These are phyloP conservation scores for Agonopterix alstromeriana DNA, from an alignment of 2,888 invertebrate species.

Conservation along the genomic window DNA sequence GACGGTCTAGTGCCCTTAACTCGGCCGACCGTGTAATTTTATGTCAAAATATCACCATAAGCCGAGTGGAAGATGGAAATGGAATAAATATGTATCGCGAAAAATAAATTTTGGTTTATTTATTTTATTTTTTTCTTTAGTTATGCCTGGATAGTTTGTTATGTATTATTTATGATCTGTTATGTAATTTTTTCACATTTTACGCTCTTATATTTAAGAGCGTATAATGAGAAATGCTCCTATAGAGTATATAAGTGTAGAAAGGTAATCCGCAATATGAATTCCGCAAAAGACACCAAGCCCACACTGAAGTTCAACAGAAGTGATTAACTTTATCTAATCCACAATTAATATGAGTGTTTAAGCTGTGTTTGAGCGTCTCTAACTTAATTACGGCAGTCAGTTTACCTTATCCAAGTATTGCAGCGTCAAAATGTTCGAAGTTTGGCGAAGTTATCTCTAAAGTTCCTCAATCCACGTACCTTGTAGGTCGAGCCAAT, in stretches of 20 bases:
- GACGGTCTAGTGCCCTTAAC: constrained; percentile 23
- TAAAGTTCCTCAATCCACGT: constrained; percentile 70
- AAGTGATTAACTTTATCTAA: constrained; percentile 25
- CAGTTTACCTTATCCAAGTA: constrained; percentile 69
- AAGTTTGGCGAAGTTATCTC: constrained; percentile 70
- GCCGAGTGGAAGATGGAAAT: constrained; percentile 29
- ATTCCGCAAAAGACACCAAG: too few relatives aligned
- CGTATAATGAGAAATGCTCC: too few relatives aligned
- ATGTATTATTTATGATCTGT: background rate
- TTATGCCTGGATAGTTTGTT: background rate
- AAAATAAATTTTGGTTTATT: constrained; percentile 15
- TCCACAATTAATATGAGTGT: constrained; percentile 33
- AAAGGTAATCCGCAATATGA: too few relatives aligned
- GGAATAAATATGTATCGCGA: constrained; percentile 23
- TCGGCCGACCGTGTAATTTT: constrained; percentile 28
- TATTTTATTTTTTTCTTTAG: background rate
- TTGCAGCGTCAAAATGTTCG: constrained; percentile 69
- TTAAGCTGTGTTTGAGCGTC: constrained; percentile 43
- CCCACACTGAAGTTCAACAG: constrained; percentile 1
- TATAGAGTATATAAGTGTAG: too few relatives aligned
- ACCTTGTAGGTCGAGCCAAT: constrained; percentile 66
- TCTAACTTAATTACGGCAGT: constrained; percentile 66
- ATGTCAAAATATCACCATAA: constrained; percentile 33
- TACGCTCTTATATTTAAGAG: too few relatives aligned
- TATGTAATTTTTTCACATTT: too few relatives aligned